Base-by-base conservation (phyloP, 2,797 vertebrate genomes). In the Taenioides sp. region DNA sequence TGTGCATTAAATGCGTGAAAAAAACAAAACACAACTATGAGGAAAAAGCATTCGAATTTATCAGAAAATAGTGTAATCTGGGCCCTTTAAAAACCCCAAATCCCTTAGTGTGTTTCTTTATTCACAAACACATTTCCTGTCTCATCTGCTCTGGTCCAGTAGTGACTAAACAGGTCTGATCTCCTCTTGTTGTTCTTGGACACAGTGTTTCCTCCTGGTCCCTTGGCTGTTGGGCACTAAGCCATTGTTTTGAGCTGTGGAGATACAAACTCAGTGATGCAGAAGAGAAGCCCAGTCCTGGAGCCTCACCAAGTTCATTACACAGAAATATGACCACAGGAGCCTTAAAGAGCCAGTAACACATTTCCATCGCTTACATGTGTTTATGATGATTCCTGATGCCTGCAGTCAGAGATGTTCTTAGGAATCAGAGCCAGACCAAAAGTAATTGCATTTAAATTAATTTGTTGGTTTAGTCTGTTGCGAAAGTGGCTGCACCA, bases 261-360 rank as follows among this genome's bases (percentile, higher is more conserved):
- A 84, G 85, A 85, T 68, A 80, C 81, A 76, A 78, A 82, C 67
- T 65, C 85, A 80, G 70, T 65, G 83, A 84, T 81, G 84, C 83
- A 67, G 71, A 73, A 80, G 77, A 65, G 57, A 31, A 22, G 59
- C 17, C 52, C 37, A 37, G 67, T 69, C 31, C 73, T 88, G 87
- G 90, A 82, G 64, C 37, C 43, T 10, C 40, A 84, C 88, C 89
- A 89, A 87, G 72, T 89, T 87, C 80, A 91, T 91, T 85, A 89
- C 70, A 81, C 79, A 82, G 83, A 83, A 86, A 88, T 85, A 81
- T 88, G 84, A 89, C 79, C 72, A 50, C 1, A 73, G 79, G 75
- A 80, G 73, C 72, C 74, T 77, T 73, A 86, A 84, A 83, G 75
- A 74, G 70, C 71, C 34, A 34, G 61, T 9, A 2, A 18, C 31